Base-by-base conservation (phyloP, 2,888 invertebrate genomes). In the Callinectes sapidus region DNA sequence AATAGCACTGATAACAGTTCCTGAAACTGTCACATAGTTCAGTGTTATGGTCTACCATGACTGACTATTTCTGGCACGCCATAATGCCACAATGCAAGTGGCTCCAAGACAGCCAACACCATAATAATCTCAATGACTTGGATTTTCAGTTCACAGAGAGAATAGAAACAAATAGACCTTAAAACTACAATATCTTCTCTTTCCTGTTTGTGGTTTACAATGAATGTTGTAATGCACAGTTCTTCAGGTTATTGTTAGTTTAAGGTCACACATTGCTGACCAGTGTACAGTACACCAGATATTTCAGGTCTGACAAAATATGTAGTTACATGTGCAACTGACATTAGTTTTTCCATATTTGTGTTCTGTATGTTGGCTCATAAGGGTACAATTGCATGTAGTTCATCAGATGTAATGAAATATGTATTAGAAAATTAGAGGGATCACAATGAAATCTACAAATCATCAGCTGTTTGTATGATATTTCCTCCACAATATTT, bases 371-470 rank as follows among this genome's bases (percentile, higher is more conserved):
- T 81, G 81, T 81, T 81, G 81, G 81, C 81, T 81, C 81, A 81
- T 81, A 81, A 35, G 35, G 81, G 35, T 81, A 81, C 81, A 81
- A 81, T 81, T 81, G 81, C 81, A 81, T 81, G 81, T 81, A 81
- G 81, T 81, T 81, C 81, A 81, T 35, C 35, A 81, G 81, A 81
- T 81, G 81, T 81, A 81, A 81, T 81, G 81, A 81, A 81, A 35
- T 81, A 81, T 81, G 81, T 81, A 81, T 81, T 81, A 81, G 81
- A 16, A 81, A 81, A 32, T 81, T 81, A 81, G 81, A 35, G 81
- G 81, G 81, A 81, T 81, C 81, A 81, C 81, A 81, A 81, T 81
- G 81, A 81, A 81, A 81, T 81, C 81, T 81, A 81, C 81, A 81
- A 81, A 81, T 81, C 81, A 81, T 81, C 32, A 32, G 16, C 35